These are phyloP conservation scores for Pteropus rufus DNA, from an alignment of 2,797 vertebrate genomes.

Conservation along the genomic window DNA sequence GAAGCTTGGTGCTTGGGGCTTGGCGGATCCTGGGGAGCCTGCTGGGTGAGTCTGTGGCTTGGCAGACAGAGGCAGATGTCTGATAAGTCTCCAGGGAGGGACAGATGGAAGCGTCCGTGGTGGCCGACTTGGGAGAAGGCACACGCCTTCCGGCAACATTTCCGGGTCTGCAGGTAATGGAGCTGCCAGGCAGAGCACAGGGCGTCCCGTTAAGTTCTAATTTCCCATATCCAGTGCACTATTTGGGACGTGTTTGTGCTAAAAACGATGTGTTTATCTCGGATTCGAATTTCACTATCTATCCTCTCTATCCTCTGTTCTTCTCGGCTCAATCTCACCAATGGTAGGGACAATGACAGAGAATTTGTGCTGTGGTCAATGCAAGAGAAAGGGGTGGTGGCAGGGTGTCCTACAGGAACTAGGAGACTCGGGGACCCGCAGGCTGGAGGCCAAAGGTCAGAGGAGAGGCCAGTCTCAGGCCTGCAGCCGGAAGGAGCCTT, in stretches of 20 bases:
- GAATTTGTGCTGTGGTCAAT: neutral
- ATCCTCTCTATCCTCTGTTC: neutral
- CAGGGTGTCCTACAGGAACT: neutral
- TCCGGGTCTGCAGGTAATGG: neutral
- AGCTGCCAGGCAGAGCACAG: neutral
- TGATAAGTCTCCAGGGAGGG: neutral
- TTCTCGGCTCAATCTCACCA: neutral
- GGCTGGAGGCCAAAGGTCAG: too few species aligned
- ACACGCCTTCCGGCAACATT: neutral
- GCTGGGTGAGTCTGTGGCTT: neutral
- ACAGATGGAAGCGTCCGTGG: fast-evolving
- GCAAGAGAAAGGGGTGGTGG: neutral
- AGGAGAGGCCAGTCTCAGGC: too few species aligned
- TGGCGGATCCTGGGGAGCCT: neutral
- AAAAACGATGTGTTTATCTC: neutral
- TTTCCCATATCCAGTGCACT: neutral
- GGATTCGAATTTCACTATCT: neutral
- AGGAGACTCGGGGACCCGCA: neutral
- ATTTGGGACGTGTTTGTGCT: neutral
- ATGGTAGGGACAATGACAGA: too few species aligned
- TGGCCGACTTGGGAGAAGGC: fast-evolving
- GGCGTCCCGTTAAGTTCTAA: neutral
- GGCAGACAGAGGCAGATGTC: neutral
- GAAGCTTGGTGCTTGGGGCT: neutral
- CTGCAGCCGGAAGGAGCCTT: fast-evolving